Percentiles rank a stretch among this genome's conserved stretches.
Conservation (phyloP, 2,113 vertebrate species). For the Rhizomys pruinosus region DNA sequence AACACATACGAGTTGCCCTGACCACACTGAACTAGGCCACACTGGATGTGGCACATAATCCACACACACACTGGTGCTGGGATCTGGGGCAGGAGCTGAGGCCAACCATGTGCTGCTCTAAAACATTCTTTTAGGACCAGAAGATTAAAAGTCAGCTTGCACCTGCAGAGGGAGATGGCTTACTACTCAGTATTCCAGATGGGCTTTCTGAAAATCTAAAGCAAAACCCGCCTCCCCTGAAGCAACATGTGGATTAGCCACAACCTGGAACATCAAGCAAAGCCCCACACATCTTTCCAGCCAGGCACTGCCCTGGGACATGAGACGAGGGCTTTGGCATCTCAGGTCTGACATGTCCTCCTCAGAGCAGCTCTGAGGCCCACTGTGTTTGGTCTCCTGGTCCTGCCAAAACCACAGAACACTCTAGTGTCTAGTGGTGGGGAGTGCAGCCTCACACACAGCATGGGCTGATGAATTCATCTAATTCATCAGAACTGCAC, state of each 20-base stretch:
- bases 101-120: not conserved
- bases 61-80: rapidly evolving
- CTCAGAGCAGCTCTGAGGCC: not conserved
- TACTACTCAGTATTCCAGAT: not conserved
- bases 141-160: not conserved
- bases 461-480: too few relatives aligned
- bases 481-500: rapidly evolving
- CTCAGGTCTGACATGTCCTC: not conserved
- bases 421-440: not conserved
- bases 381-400: not conserved
- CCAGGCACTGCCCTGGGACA: not conserved
- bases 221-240: not conserved
- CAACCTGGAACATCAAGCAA: not conserved
- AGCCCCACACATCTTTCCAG: not conserved
- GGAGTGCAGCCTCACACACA: rapidly evolving
- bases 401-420: not conserved
- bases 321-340: conserved; percentile 27
- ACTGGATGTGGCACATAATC: rapidly evolving
- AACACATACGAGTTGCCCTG: too few relatives aligned
- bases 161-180: not conserved
- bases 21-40: rapidly evolving
- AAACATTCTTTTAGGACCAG: not conserved
- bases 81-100: too few relatives aligned
- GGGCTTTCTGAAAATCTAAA: not conserved
- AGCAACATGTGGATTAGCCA: not conserved